phyloP scores from a whole-genome alignment of 2,888 invertebrate genomes.

The Nomada ruficornis region DNA sequence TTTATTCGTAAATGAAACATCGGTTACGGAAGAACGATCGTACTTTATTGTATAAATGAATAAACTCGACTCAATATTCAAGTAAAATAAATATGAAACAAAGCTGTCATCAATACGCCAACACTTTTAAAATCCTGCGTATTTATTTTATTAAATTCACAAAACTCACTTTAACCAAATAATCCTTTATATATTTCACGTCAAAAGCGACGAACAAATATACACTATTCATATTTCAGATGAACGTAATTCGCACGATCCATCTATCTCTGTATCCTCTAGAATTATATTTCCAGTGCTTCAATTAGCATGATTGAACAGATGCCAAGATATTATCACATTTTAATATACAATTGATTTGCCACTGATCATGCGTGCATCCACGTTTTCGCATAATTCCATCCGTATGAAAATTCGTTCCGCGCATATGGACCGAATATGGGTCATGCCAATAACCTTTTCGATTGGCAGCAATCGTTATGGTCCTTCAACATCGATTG shows the following conservation, averaged over 20 bases:
- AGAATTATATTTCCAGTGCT: background rate
- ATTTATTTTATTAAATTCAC: too few species aligned
- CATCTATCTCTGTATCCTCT: background rate
- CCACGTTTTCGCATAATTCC: conserved; percentile 11
- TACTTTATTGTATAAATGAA: too few species aligned
- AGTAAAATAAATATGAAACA: too few species aligned
- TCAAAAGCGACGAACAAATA: too few species aligned
- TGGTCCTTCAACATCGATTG: conserved; percentile 52
- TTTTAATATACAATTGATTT: conserved; percentile 1
- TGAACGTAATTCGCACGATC: too few species aligned
- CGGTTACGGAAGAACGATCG: too few species aligned
- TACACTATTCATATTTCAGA: background rate
- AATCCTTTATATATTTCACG: too few species aligned
- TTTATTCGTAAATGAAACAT: background rate
- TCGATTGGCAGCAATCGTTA: conserved; percentile 35
- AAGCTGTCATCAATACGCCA: too few species aligned
- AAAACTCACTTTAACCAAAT: too few species aligned
- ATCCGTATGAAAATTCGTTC: conserved; percentile 44
- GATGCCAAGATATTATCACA: background rate
- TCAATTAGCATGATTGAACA: background rate
- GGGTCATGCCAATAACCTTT: conserved; percentile 66
- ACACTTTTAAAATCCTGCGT: too few species aligned
- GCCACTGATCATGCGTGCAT: conserved; percentile 17
- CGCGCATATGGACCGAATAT: conserved; percentile 42
- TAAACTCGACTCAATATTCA: too few species aligned